Conservation (phyloP, 2,888 invertebrate genomes). For the Syritta pipiens region DNA sequence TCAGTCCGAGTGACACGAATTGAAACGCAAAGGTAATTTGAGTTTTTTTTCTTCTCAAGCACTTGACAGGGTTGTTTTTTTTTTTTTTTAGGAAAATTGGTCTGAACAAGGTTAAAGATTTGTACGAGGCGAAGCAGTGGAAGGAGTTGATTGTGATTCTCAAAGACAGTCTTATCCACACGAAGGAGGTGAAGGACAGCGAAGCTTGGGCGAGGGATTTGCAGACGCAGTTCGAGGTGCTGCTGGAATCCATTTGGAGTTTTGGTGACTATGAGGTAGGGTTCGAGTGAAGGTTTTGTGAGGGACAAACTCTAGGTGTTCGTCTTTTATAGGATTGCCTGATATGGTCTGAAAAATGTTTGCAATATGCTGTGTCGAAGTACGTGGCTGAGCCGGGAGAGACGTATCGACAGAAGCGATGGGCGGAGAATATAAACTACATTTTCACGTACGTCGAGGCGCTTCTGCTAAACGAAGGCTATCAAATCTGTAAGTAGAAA, state of each 20-base stretch:
- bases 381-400: constrained; percentile 81
- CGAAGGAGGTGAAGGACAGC: constrained; percentile 71
- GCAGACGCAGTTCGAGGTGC: constrained; percentile 77
- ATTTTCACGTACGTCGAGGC: constrained; percentile 79
- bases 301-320: neutral
- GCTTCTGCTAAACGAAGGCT: constrained; percentile 81
- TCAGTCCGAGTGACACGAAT: constrained; percentile 80
- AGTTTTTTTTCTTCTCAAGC: too few species aligned
- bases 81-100: constrained; percentile 80
- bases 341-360: constrained; percentile 87
- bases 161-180: constrained; percentile 79
- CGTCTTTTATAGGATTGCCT: constrained; percentile 81
- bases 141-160: constrained; percentile 84
- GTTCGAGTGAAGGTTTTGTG: neutral
- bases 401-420: constrained; percentile 76
- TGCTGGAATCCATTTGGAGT: constrained; percentile 85
- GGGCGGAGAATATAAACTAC: constrained; percentile 79
- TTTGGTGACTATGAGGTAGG: constrained; percentile 80
- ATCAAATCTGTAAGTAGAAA: constrained; percentile 79
- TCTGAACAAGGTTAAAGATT: constrained; percentile 83
- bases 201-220: constrained; percentile 71
- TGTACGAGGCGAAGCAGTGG: constrained; percentile 84
- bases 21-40: constrained; percentile 80
- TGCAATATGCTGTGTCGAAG: constrained; percentile 86
- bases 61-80: too few species aligned